These are phyloP conservation scores for Solenodon paradoxus DNA, from an alignment of 2,113 vertebrate species.

Conservation along the genomic window DNA sequence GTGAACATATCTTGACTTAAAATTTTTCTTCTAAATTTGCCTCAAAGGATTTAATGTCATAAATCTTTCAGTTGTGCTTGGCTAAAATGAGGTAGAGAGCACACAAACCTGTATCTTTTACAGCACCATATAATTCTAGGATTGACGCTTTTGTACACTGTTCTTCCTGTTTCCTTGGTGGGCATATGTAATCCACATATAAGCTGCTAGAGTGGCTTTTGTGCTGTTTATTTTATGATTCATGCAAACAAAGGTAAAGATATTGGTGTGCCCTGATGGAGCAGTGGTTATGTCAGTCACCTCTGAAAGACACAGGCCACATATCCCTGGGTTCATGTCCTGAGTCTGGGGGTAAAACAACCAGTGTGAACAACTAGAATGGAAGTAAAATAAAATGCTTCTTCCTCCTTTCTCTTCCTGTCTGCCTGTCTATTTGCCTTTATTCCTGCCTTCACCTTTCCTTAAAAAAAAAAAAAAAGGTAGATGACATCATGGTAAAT, in stretches of 20 bases:
- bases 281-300: no score
- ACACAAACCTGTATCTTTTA: not conserved
- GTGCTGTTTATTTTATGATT: not conserved
- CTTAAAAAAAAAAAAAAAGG: no score
- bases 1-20: not conserved
- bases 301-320: no score
- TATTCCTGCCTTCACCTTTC: no score
- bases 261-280: no score
- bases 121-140: not conserved
- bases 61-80: not conserved
- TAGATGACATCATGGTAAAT: slow-evolving; percentile 13
- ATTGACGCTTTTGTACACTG: not conserved
- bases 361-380: no score
- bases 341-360: no score
- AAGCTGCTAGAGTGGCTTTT: not conserved
- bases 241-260: not conserved
- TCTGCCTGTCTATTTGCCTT: no score
- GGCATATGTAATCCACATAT: not conserved
- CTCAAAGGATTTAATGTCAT: not conserved
- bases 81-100: not conserved
- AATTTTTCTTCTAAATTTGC: not conserved
- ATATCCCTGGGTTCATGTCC: no score
- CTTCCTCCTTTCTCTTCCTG: no score
- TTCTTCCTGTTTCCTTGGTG: not conserved
- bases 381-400: no score